These are phyloP conservation scores for Drosophila parvula DNA, from an alignment of 1,140 invertebrate genomes.

Conservation along the genomic window DNA sequence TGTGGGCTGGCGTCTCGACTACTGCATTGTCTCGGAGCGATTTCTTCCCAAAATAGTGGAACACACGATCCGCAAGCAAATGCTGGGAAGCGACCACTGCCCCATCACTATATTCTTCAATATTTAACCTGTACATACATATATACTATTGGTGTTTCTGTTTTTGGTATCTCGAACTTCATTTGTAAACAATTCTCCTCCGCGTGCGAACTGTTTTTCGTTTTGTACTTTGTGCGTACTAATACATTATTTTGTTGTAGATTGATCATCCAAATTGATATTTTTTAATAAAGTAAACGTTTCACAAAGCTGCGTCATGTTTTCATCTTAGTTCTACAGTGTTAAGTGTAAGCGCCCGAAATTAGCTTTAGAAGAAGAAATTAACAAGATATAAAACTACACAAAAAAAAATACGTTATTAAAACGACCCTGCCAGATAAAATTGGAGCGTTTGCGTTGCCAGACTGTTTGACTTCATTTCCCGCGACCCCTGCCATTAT, in stretches of 20 bases:
- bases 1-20: conserved; percentile 98
- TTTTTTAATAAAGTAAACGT: conserved; percentile 34
- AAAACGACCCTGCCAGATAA: not conserved
- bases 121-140: conserved; percentile 77
- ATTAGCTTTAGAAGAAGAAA: no score
- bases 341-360: no score
- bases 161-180: not conserved
- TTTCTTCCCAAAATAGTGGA: conserved; percentile 92
- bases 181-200: not conserved
- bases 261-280: conserved; percentile 23
- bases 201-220: not conserved
- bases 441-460: not conserved
- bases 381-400: no score
- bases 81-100: conserved; percentile 95
- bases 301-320: not conserved
- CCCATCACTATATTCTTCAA: conserved; percentile 90
- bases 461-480: not conserved
- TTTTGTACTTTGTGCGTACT: conserved; percentile 8
- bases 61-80: conserved; percentile 89
- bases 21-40: conserved; percentile 94
- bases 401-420: no score
- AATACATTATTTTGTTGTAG: conserved; percentile 18
- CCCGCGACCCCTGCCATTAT: no score
- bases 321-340: not conserved
- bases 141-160: not conserved